Evolutionary conservation across 1,140 invertebrate species (phyloP).

Genomic region (Brachionus calyciflorus): DNA sequence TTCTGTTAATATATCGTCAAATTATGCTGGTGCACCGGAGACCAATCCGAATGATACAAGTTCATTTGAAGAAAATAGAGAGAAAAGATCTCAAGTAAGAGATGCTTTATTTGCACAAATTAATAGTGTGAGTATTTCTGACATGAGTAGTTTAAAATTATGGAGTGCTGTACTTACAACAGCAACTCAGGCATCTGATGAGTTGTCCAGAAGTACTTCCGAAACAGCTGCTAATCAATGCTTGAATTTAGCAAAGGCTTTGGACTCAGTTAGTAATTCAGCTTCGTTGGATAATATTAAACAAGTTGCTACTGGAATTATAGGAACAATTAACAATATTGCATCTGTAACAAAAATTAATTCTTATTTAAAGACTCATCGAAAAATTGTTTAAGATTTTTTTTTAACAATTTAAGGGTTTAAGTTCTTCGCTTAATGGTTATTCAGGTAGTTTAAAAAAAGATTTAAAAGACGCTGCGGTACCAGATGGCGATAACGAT

Average conservation of each 20-base stretch:
- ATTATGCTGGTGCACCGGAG: neutral
- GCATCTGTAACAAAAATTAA: neutral
- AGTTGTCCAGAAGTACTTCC: neutral
- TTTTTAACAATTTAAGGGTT: neutral
- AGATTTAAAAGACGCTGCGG: neutral
- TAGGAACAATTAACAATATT: slow-evolving; percentile 9
- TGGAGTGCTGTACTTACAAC: neutral
- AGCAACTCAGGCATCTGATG: slow-evolving; percentile 21
- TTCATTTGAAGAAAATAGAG: slow-evolving; percentile 19
- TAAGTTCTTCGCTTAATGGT: slow-evolving; percentile 25
- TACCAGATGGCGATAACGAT: slow-evolving; percentile 15
- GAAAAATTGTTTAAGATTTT: neutral
- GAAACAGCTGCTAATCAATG: slow-evolving; percentile 1
- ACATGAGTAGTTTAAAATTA: neutral
- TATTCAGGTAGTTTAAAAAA: slow-evolving; percentile 15
- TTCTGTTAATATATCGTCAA: neutral
- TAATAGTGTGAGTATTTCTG: slow-evolving; percentile 16
- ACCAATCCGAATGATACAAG: neutral
- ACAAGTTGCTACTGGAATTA: neutral
- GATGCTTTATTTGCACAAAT: slow-evolving; percentile 1
- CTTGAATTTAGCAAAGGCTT: neutral
- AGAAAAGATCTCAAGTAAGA: neutral
- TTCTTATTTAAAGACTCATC: neutral
- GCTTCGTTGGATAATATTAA: slow-evolving; percentile 21
- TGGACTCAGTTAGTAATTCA: neutral